A percentile compares a stretch with the other conserved stretches of the same genome.
Evolutionary conservation across 2,113 vertebrate species (phyloP).

Genomic region (Oreocharis arfaki): DNA sequence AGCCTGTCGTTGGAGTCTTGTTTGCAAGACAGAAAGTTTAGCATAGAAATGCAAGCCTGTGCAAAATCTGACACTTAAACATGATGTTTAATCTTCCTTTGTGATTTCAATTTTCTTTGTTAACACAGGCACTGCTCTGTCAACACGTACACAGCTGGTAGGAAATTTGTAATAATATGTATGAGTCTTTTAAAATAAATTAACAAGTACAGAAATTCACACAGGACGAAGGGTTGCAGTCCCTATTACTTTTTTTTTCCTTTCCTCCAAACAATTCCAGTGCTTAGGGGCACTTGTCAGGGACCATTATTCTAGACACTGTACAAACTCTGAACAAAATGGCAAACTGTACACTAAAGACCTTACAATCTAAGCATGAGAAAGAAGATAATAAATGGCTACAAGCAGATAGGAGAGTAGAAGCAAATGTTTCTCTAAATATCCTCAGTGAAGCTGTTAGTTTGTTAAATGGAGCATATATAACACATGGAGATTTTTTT

Average conservation of each 20-base stretch:
- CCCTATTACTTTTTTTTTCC: background rate
- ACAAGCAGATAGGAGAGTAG: background rate
- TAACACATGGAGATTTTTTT: background rate
- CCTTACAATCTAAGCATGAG: background rate
- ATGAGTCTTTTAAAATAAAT: conserved; percentile 12
- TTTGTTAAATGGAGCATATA: background rate
- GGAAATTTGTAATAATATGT: background rate
- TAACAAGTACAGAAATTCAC: background rate
- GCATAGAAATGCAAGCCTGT: background rate
- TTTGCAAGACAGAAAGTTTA: conserved; percentile 21
- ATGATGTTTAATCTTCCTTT: background rate
- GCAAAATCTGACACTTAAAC: background rate
- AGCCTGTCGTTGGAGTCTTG: background rate
- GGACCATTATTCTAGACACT: background rate
- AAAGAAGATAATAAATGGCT: background rate
- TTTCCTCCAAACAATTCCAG: background rate
- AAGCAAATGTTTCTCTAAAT: background rate
- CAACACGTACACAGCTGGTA: background rate
- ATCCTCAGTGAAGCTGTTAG: background rate
- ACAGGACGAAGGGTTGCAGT: background rate
- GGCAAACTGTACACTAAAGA: background rate
- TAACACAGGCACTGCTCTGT: background rate
- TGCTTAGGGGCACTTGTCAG: conserved; percentile 2
- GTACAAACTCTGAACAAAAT: conserved; percentile 21
- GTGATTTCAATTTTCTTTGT: background rate